Percentiles rank a stretch among this genome's conserved stretches.
These are phyloP conservation scores for Caenorhabditis sulstoni DNA, from an alignment of 2,888 invertebrate species.

Conservation along the genomic window DNA sequence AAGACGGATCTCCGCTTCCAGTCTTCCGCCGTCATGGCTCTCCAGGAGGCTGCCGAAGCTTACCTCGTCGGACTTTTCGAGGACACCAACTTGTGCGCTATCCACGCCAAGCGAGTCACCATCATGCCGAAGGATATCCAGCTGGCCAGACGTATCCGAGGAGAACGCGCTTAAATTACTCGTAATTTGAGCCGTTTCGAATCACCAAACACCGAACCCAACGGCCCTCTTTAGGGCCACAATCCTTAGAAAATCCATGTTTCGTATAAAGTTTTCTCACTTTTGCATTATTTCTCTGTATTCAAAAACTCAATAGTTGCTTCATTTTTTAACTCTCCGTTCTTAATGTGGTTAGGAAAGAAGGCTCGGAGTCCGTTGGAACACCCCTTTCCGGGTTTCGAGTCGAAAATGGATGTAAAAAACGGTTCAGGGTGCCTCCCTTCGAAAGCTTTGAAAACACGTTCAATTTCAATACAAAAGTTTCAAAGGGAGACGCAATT, in stretches of 20 bases:
- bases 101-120: conserved; percentile 96
- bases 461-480: no score
- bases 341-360: no score
- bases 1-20: conserved; percentile 87
- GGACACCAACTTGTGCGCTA: conserved; percentile 95
- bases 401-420: no score
- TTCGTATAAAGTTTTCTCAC: not conserved
- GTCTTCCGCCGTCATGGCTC: conserved; percentile 93
- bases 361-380: no score
- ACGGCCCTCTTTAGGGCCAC: conserved; percentile 77
- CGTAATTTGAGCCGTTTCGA: conserved; percentile 25
- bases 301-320: no score
- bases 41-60: conserved; percentile 87
- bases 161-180: conserved; percentile 36
- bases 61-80: conserved; percentile 94
- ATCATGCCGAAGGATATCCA: conserved; percentile 94
- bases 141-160: conserved; percentile 43
- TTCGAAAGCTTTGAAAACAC: no score
- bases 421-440: no score
- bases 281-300: no score
- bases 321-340: no score
- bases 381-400: no score
- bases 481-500: no score
- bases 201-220: conserved; percentile 64
- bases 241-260: conserved; percentile 28